Evolutionary conservation across 2,888 invertebrate species (phyloP).

Genomic region (Lasioglossum malachurum): DNA sequence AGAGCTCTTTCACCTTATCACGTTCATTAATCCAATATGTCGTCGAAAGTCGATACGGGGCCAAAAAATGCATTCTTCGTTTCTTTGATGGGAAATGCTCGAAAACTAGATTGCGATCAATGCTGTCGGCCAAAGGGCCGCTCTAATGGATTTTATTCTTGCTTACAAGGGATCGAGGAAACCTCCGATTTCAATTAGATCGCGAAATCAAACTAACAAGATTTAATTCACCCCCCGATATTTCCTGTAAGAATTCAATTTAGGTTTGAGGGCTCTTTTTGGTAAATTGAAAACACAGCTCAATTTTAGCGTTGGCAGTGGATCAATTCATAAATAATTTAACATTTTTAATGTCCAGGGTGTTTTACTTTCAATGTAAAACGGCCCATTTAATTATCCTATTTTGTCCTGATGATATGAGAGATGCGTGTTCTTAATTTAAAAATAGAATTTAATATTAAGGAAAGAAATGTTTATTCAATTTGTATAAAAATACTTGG

Average conservation of each 20-base stretch:
- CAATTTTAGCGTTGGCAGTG: neutral
- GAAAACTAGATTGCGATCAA: neutral
- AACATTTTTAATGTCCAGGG: too few species aligned
- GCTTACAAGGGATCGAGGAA: neutral
- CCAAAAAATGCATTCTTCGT: constrained; percentile 9
- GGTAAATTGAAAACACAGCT: neutral
- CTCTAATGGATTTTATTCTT: neutral
- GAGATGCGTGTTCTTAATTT: too few species aligned
- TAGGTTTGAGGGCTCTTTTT: neutral
- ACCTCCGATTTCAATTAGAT: neutral
- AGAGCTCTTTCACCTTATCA: constrained; percentile 35
- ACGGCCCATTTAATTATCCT: neutral
- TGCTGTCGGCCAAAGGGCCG: neutral
- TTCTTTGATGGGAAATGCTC: neutral
- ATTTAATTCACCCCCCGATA: neutral
- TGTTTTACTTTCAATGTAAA: too few species aligned
- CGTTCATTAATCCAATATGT: constrained; percentile 21
- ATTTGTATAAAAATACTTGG: neutral
- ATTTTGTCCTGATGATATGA: too few species aligned
- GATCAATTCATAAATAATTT: neutral
- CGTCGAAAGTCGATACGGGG: neutral
- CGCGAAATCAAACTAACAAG: neutral
- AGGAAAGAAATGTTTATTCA: neutral
- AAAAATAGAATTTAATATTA: neutral
- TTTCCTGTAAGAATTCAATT: neutral